These are phyloP conservation scores for Benitochromis conjunctus DNA, from an alignment of 2,113 vertebrate species.

Conservation along the genomic window DNA sequence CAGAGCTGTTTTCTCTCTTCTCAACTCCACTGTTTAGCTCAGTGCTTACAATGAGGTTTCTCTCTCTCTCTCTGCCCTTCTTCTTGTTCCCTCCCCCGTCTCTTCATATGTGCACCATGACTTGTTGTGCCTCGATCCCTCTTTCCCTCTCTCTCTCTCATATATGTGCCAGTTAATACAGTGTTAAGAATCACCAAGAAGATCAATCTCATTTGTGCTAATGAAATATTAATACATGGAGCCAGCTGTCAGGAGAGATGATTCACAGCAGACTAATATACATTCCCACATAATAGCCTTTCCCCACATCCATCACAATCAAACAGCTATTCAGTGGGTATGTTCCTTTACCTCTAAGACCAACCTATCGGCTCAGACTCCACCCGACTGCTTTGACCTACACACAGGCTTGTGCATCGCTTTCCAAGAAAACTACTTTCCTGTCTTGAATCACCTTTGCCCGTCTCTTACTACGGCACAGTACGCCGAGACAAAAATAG, in stretches of 20 bases:
- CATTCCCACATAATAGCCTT: constrained; percentile 4
- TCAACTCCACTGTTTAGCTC: constrained; percentile 43
- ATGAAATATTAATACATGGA: constrained; percentile 62
- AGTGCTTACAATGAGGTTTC: constrained; percentile 48
- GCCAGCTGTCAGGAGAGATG: constrained; percentile 37
- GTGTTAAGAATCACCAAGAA: constrained; percentile 42
- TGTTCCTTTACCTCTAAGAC: background rate
- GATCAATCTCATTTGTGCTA: constrained; percentile 65
- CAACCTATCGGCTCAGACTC: background rate
- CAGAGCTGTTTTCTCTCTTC: constrained; percentile 42
- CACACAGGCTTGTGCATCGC: background rate
- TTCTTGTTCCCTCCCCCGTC: constrained; percentile 26
- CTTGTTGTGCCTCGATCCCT: constrained; percentile 12
- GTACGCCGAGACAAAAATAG: constrained; percentile 39
- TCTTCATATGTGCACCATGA: constrained; percentile 2
- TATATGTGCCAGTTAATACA: constrained; percentile 4
- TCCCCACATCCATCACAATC: background rate
- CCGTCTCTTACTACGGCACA: background rate
- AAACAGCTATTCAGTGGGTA: background rate
- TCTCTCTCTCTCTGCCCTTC: constrained; percentile 34
- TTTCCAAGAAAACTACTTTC: background rate
- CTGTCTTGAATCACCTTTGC: background rate
- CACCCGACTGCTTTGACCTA: background rate
- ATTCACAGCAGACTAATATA: constrained; percentile 43
- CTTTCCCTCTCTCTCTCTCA: background rate